Evolutionary conservation across 2,888 invertebrate genomes (phyloP).

Genomic region (Melieria omissa): DNA sequence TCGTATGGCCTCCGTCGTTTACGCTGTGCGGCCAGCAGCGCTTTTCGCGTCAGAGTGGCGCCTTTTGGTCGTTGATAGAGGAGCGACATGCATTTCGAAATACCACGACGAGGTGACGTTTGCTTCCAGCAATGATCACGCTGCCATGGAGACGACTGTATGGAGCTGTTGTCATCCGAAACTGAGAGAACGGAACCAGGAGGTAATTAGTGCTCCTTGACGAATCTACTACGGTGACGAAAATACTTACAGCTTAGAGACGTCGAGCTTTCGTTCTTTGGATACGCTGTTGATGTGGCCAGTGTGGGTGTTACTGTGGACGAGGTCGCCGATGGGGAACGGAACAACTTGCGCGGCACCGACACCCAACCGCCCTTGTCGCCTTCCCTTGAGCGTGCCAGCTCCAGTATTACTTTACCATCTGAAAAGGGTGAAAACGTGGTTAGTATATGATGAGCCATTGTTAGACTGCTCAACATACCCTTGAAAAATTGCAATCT

Average conservation of each 20-base stretch:
- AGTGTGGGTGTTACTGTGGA: conserved; percentile 70
- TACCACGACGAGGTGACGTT: conserved; percentile 77
- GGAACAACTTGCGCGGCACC: conserved; percentile 87
- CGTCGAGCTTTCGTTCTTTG: conserved; percentile 79
- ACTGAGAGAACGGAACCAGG: conserved; percentile 66
- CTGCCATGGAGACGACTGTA: conserved; percentile 92
- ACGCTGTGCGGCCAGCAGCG: conserved; percentile 56
- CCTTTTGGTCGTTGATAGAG: conserved; percentile 65
- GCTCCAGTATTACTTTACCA: conserved; percentile 90
- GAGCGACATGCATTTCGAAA: conserved; percentile 80
- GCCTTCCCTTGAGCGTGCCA: conserved; percentile 80
- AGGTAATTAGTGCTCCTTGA: not conserved
- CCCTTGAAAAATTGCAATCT: conserved; percentile 67
- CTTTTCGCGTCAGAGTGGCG: conserved; percentile 51
- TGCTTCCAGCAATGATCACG: conserved; percentile 92
- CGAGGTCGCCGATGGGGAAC: conserved; percentile 78
- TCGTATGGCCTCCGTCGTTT: conserved; percentile 79
- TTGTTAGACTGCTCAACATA: conserved; percentile 39
- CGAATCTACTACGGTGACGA: not conserved
- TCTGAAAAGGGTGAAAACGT: conserved; percentile 69
- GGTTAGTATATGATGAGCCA: not conserved
- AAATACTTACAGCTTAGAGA: conserved; percentile 79
- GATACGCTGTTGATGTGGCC: conserved; percentile 65
- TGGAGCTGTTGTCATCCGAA: conserved; percentile 90
- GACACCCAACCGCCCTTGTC: conserved; percentile 90